Evolutionary conservation across 2,888 invertebrate species (phyloP), one percentile per base, ranked within the genome.

Genomic region (Aphidoletes aphidimyza): DNA sequence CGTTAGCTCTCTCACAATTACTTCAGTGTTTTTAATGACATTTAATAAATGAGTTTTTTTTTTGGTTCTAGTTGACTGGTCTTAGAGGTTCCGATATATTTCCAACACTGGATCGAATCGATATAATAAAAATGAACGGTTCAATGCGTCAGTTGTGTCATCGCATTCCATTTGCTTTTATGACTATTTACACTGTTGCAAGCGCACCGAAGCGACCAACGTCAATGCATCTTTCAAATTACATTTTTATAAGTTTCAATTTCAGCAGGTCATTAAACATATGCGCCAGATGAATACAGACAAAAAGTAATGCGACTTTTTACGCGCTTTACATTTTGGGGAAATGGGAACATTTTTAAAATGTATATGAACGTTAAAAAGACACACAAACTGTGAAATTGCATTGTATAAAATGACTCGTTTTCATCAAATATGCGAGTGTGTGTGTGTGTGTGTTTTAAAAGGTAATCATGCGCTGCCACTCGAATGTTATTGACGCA

Each of bases 321-420:
- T 69, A 30, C 30, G 69, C n/a, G 26, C 14, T 30, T n/a, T n/a
- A n/a, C 69, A 69, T 11, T 69, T 22, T n/a, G 22, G 14, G 9
- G 9, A 26, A 69, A 69, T 69, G 69, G 69, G 69, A 69, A 34
- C 69, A 30, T 69, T 69, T n/a, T 69, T 54, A 2, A 69, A 69
- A 30, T 69, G 69, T 3, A n/a, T n/a, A n/a, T n/a, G n/a, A 17
- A 69, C 14, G 69, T 30, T 34, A 30, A 30, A 69, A 30, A 69
- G 69, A 30, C 69, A 69, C 69, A 69, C 69, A 69, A 69, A n/a
- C n/a, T 30, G 69, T 69, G 69, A 69, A 69, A 69, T 69, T 69
- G 69, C 14, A 69, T 69, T 69, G 69, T 47, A 47, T 54, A 54
- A 22, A 54, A 26, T 22, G 54, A n/a, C 22, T 22, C 5, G n/a